Percentiles rank a stretch among this genome's conserved stretches.
phyloP scores from a whole-genome alignment of 2,113 vertebrate genomes.

The Oenanthe melanoleuca region DNA sequence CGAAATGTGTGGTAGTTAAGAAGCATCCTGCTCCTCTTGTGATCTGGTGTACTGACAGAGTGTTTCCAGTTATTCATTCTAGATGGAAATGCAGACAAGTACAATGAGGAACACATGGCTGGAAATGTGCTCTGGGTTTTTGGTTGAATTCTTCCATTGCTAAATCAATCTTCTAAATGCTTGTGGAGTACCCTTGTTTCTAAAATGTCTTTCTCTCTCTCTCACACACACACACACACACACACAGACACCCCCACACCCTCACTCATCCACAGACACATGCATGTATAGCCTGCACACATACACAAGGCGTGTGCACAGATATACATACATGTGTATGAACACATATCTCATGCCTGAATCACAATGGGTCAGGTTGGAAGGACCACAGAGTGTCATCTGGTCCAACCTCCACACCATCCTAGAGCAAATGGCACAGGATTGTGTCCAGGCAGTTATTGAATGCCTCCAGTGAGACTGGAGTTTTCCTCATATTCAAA shows the following conservation, averaged over 20 bases:
- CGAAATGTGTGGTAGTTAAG: constrained; percentile 40
- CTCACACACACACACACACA: background rate
- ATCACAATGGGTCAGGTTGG: background rate
- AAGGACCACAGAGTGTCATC: background rate
- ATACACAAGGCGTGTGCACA: background rate
- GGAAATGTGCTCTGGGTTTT: constrained; percentile 52
- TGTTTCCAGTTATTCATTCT: constrained; percentile 63
- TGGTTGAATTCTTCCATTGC: constrained; percentile 28
- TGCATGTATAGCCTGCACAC: background rate
- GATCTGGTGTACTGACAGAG: constrained; percentile 57
- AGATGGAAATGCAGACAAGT: constrained; percentile 56
- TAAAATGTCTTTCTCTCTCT: background rate
- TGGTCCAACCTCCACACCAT: background rate
- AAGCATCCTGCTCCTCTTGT: constrained; percentile 57
- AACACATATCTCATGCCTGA: background rate
- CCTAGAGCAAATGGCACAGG: background rate
- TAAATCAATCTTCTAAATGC: constrained; percentile 18
- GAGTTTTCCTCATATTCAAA: background rate
- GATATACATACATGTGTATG: too few relatives aligned
- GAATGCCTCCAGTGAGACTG: background rate
- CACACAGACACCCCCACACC: background rate
- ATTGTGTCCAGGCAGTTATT: background rate
- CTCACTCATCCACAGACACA: background rate
- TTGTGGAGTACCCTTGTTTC: background rate
- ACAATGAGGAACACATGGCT: constrained; percentile 57